phyloP scores from a whole-genome alignment of 2,888 invertebrate genomes.

The Aromia moschata region DNA sequence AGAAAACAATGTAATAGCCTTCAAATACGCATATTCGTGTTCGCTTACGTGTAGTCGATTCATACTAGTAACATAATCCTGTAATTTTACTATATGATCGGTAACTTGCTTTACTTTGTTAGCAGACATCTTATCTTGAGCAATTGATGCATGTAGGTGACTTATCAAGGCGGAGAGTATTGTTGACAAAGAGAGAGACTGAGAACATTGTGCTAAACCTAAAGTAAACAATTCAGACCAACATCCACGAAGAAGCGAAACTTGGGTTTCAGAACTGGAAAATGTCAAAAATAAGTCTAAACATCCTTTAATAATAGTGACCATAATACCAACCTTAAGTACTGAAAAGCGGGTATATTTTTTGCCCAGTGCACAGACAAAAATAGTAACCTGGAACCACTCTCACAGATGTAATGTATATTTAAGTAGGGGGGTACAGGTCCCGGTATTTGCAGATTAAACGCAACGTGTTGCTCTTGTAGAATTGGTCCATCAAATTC shows the following conservation, averaged over 20 bases:
- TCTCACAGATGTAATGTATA: conserved; percentile 95
- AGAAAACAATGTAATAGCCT: conserved; percentile 77
- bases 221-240: conserved; percentile 94
- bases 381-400: conserved; percentile 90
- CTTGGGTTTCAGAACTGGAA: conserved; percentile 82
- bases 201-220: conserved; percentile 87
- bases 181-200: conserved; percentile 78
- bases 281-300: conserved; percentile 22
- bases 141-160: conserved; percentile 80
- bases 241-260: conserved; percentile 82
- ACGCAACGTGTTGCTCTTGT: conserved; percentile 74
- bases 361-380: conserved; percentile 91
- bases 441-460: conserved; percentile 79
- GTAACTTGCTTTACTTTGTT: conserved; percentile 77
- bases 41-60: conserved; percentile 80
- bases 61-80: conserved; percentile 82
- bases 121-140: conserved; percentile 80
- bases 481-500: conserved; percentile 72
- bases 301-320: not conserved
- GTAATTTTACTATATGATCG: conserved; percentile 82
- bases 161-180: conserved; percentile 84
- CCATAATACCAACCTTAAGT: too few species aligned
- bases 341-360: conserved; percentile 83
- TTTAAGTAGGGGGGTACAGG: conserved; percentile 90
- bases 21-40: conserved; percentile 87